phyloP scores from a whole-genome alignment of 1,140 invertebrate species.

The Psix sp. region DNA sequence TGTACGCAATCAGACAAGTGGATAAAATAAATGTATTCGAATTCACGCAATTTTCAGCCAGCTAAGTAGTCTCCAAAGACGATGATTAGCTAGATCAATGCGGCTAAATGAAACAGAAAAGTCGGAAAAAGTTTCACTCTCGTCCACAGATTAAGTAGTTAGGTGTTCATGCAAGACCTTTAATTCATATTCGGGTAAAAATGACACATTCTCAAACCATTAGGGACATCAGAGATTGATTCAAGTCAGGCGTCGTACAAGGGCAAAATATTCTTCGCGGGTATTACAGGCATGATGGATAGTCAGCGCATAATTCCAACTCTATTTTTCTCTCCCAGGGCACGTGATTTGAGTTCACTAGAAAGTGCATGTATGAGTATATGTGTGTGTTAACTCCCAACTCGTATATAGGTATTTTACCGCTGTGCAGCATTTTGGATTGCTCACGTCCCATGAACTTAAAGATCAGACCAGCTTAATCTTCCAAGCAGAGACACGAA shows the following conservation, averaged over 20 bases:
- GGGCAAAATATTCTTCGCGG: constrained; percentile 23
- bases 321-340: constrained; percentile 47
- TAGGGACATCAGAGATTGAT: constrained; percentile 35
- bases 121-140: too few species aligned
- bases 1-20: too few species aligned
- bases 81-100: too few species aligned
- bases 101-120: too few species aligned
- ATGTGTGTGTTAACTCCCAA: constrained; percentile 40
- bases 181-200: too few species aligned
- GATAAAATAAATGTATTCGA: too few species aligned
- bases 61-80: too few species aligned
- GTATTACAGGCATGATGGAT: constrained; percentile 46
- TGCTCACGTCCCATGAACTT: constrained; percentile 45
- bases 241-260: constrained; percentile 12
- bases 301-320: constrained; percentile 48
- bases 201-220: constrained; percentile 13
- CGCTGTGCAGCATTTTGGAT: constrained; percentile 40
- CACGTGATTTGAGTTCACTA: constrained; percentile 49
- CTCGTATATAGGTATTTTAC: constrained; percentile 20
- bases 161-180: too few species aligned
- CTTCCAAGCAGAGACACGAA: constrained; percentile 27
- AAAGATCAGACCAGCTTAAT: constrained; percentile 35
- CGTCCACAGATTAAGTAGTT: too few species aligned
- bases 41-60: too few species aligned
- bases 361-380: constrained; percentile 31